Conservation (phyloP, 2,888 invertebrate genomes). For the Ormyrus labotus region DNA sequence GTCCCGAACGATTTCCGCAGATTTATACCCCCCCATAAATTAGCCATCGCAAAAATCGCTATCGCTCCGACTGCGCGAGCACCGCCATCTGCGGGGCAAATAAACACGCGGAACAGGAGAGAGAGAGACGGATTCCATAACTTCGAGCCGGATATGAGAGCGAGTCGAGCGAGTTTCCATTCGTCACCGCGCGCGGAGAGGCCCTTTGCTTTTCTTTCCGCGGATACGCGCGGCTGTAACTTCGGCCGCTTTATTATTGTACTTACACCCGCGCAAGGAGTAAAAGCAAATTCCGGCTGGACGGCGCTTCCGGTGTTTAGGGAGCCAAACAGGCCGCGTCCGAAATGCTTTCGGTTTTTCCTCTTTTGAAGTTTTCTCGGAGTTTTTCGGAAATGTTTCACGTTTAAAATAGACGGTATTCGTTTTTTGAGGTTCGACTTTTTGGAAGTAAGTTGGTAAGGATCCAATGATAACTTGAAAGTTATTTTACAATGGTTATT, state of each 20-base stretch:
- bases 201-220: conserved; percentile 20
- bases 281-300: conserved; percentile 6
- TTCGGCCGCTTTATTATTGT: neutral
- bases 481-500: no score
- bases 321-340: no score
- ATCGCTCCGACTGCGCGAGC: conserved; percentile 6
- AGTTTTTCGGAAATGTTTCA: no score
- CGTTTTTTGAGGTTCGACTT: no score
- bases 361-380: no score
- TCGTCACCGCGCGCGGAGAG: neutral
- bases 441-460: no score
- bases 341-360: no score
- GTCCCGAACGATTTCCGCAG: conserved; percentile 9
- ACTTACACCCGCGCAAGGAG: neutral
- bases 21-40: conserved; percentile 37
- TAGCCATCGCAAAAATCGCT: conserved; percentile 30
- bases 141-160: neutral
- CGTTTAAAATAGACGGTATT: no score
- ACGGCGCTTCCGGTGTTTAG: conserved; percentile 15
- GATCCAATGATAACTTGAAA: no score
- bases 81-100: conserved; percentile 24
- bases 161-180: conserved; percentile 29
- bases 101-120: neutral
- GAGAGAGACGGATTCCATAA: conserved; percentile 27
- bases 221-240: neutral